Evolutionary conservation across 2,888 invertebrate species (phyloP), one percentile per base, ranked within the genome.

Genomic region (Trichogramma evanescens): DNA sequence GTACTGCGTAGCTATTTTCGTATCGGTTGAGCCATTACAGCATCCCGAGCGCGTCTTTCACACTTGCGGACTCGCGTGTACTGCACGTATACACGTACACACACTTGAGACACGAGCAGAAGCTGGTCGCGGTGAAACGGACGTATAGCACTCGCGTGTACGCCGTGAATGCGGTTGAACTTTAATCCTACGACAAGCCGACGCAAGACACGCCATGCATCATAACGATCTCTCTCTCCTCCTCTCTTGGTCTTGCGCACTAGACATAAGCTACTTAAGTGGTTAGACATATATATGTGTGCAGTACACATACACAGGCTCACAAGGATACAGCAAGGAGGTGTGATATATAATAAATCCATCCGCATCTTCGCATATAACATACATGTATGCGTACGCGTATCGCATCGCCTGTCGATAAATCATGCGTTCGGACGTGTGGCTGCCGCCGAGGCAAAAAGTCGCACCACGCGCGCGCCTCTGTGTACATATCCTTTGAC

Each of bases 261-360:
- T 8, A 44, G 54, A 54, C 57, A 49, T 63, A 59, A 59, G 62
- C 62, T 63, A 54, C 62, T 63, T 63, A 63, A 63, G 59, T 59
- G 56, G 51, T 5, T 40, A 50, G 56, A 50, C n/a, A 2, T 26
- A 26, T 26, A 26, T 26, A 10, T 1, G 48, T 40, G 6, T 6
- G 39, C 5, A 45, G 39, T 26, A 4, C n/a, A n/a, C n/a, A n/a
- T n/a, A n/a, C n/a, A n/a, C 44, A 54, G 26, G 26, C 26, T 2
- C 26, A 26, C 26, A 26, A 26, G 26, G 26, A 26, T 26, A 26
- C 26, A 26, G 26, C 26, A 26, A 26, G 26, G 26, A 26, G 26
- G 26, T 26, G 26, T 26, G 26, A 26, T 26, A 26, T 26, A 26
- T 26, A 58, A 55, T 62, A 62, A 55, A 58, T 58, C 58, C 41